Evolutionary conservation across 2,797 vertebrate genomes (phyloP).

Genomic region (Anguilla marmorata): DNA sequence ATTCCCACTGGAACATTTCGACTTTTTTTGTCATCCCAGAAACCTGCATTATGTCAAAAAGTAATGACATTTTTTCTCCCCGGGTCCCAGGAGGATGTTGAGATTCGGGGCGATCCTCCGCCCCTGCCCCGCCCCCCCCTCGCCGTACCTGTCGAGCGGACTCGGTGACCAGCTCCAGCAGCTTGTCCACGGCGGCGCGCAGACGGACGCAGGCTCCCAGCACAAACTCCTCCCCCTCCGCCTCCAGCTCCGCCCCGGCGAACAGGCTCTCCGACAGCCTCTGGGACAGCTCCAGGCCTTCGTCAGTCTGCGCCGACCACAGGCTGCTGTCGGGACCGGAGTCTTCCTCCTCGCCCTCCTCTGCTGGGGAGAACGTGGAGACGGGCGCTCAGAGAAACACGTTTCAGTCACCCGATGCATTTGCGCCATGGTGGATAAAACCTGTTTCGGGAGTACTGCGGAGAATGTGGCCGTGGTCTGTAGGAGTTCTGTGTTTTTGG

Average conservation of each 20-base stretch:
- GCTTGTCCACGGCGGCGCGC: slow-evolving; percentile 77
- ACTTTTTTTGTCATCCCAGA: no score
- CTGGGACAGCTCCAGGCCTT: slow-evolving; percentile 84
- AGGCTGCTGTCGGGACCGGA: slow-evolving; percentile 58
- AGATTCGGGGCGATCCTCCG: no score
- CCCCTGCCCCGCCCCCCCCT: neutral
- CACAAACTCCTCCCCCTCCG: slow-evolving; percentile 78
- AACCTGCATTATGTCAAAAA: no score
- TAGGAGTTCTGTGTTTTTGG: no score
- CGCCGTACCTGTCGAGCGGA: slow-evolving; percentile 81
- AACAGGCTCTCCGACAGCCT: slow-evolving; percentile 88
- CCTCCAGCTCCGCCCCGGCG: slow-evolving; percentile 73
- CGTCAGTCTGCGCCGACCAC: slow-evolving; percentile 60
- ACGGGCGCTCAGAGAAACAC: neutral
- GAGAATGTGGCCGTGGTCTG: no score
- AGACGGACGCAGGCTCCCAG: slow-evolving; percentile 76
- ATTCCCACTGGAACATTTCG: no score
- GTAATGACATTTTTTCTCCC: no score
- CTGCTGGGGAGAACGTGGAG: slow-evolving; percentile 32
- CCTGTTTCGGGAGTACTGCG: neutral
- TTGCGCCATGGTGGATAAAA: neutral
- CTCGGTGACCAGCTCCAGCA: slow-evolving; percentile 84
- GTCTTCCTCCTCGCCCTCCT: slow-evolving; percentile 48
- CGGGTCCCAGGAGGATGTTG: no score
- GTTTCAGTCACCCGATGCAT: neutral